Evolutionary conservation across 2,888 invertebrate species (phyloP).

Genomic region (Nymphalis polychloros): DNA sequence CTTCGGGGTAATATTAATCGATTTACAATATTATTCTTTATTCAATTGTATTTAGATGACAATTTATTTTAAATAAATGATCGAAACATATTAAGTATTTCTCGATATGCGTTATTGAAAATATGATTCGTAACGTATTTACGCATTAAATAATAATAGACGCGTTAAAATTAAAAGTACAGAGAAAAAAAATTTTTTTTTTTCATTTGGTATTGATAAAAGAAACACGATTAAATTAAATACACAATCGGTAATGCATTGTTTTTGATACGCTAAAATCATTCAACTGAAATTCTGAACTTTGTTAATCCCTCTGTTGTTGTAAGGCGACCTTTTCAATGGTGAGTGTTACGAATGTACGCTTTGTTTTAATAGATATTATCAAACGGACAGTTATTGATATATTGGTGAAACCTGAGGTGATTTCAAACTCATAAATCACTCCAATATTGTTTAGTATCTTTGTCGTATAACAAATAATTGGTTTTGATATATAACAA

Average conservation of each 20-base stretch:
- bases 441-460: slow-evolving; percentile 15
- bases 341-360: neutral
- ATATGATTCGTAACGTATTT: no score
- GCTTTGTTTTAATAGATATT: slow-evolving; percentile 21
- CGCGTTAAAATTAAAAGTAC: no score
- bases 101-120: no score
- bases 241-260: neutral
- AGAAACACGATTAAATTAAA: neutral
- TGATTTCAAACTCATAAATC: slow-evolving; percentile 21
- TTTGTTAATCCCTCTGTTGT: neutral
- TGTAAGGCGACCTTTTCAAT: slow-evolving; percentile 5
- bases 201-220: neutral
- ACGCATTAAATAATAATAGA: no score
- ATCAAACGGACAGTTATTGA: slow-evolving; percentile 21
- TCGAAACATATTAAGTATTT: no score
- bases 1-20: no score
- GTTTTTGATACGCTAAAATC: neutral
- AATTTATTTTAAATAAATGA: no score
- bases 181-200: no score
- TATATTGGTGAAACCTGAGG: slow-evolving; percentile 12
- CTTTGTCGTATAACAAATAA: neutral
- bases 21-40: no score
- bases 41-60: no score
- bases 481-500: neutral
- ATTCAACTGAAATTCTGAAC: neutral